Conservation (phyloP, 2,888 invertebrate genomes). For the Plagodis pulveraria region DNA sequence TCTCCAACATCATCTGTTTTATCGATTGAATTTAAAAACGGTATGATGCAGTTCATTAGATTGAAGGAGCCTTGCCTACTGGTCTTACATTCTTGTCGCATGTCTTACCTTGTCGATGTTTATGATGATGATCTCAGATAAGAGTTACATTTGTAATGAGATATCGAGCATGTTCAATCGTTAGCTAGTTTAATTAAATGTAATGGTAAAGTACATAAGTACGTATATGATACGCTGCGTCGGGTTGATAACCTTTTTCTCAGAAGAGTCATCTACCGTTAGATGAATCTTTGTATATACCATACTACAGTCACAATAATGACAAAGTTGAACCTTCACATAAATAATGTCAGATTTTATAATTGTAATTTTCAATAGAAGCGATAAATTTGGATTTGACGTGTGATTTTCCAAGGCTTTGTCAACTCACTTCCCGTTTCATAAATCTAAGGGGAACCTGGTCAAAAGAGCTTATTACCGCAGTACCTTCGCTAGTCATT, state of each 20-base stretch:
- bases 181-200: constrained; percentile 24
- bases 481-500: constrained; percentile 53
- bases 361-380: constrained; percentile 26
- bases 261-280: background rate
- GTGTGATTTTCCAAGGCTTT: constrained; percentile 45
- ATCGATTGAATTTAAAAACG: constrained; percentile 42
- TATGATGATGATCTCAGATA: constrained; percentile 23
- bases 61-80: constrained; percentile 22
- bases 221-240: constrained; percentile 10
- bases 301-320: constrained; percentile 7
- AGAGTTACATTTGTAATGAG: constrained; percentile 9
- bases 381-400: constrained; percentile 36
- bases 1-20: constrained; percentile 38
- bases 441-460: constrained; percentile 55
- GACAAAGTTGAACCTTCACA: constrained; percentile 8
- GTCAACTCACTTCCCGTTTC: constrained; percentile 51
- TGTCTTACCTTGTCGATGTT: constrained; percentile 22
- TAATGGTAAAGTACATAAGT: constrained; percentile 6
- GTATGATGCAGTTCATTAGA: constrained; percentile 41
- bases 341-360: constrained; percentile 22
- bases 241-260: constrained; percentile 6
- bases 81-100: constrained; percentile 11
- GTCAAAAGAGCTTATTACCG: constrained; percentile 45
- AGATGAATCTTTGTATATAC: constrained; percentile 8
- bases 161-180: constrained; percentile 12